Percentiles rank a stretch among this genome's conserved stretches.
phyloP scores from a whole-genome alignment of 1,140 invertebrate genomes.

The Lordiphosa stackelbergi region DNA sequence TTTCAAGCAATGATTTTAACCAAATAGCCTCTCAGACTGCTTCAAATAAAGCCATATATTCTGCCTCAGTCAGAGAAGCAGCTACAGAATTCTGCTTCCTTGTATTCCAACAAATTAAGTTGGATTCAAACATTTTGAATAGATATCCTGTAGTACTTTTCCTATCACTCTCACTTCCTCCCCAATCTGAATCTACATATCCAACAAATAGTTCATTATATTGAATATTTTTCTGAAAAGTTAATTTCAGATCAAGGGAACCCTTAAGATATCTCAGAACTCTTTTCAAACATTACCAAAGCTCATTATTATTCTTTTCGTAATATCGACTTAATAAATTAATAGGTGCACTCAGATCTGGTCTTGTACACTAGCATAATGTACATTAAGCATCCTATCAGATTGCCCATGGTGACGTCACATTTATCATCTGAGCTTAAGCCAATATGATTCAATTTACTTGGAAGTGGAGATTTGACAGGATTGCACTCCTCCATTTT shows the following conservation, averaged over 20 bases:
- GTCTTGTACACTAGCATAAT: background rate
- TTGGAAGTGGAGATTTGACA: slow-evolving; percentile 3
- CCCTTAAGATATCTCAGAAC: slow-evolving; percentile 18
- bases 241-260: background rate
- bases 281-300: slow-evolving; percentile 16
- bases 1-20: background rate
- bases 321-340: background rate
- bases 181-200: slow-evolving; percentile 6
- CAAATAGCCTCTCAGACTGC: background rate
- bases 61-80: background rate
- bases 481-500: slow-evolving; percentile 12
- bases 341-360: slow-evolving; percentile 3
- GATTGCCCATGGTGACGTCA: background rate
- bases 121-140: background rate
- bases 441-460: slow-evolving; percentile 4
- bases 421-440: slow-evolving; percentile 1
- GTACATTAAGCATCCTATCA: too few species aligned
- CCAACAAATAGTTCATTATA: background rate
- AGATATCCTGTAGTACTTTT: slow-evolving; percentile 2
- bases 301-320: background rate
- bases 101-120: background rate
- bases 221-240: background rate
- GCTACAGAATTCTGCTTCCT: background rate
- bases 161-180: background rate
- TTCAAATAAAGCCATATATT: slow-evolving; percentile 1